Evolutionary conservation across 2,888 invertebrate species (phyloP), one percentile per base, ranked within the genome.

Genomic region (Eupithecia subfuscata): DNA sequence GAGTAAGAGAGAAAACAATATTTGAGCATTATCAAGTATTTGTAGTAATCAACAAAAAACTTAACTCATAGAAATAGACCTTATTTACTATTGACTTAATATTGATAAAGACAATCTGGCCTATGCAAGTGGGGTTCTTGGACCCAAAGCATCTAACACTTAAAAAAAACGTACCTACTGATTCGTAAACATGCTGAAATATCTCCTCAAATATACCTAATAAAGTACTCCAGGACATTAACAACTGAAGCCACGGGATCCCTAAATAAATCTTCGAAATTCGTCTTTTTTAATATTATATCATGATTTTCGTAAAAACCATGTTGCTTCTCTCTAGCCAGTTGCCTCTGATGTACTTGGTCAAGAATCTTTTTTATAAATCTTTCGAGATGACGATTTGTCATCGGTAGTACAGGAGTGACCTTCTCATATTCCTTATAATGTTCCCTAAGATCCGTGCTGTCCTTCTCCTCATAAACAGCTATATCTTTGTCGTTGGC

Each of bases 241-340:
- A 76, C 73, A 12, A 70, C 68, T 2, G 70, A 60, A 0, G 70
- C 70, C n/a, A 76, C 60, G 9, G 70, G 70, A 16, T 76, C 75
- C 60, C 68, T 76, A 25, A 76, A 76, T 25, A 76, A 76, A 70
- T 76, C 75, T 52, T 52, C 73, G 1, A 63, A 70, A 30, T 40
- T 63, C 0, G 73, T 45, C 30, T 30, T 70, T 37, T 73, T 76
- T n/a, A 76, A 76, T 0, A 60, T 67, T 25, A 48, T 76, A 67
- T 68, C 43, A 1, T 73, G 67, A 2, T 25, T 16, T 52, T 52
- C 70, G 25, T 70, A 60, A 22, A 75, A 69, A 56, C 45, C 52
- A 22, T 69, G 34, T 34, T 70, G 65, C 30, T 67, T 30, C 70
- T 12, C 9, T 18, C 25, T 52, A 56, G 34, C 5, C 11, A 70